A percentile compares a stretch with the other conserved stretches of the same genome.
Conservation (phyloP, 2,888 invertebrate species). For the Sminthurides aquaticus region DNA sequence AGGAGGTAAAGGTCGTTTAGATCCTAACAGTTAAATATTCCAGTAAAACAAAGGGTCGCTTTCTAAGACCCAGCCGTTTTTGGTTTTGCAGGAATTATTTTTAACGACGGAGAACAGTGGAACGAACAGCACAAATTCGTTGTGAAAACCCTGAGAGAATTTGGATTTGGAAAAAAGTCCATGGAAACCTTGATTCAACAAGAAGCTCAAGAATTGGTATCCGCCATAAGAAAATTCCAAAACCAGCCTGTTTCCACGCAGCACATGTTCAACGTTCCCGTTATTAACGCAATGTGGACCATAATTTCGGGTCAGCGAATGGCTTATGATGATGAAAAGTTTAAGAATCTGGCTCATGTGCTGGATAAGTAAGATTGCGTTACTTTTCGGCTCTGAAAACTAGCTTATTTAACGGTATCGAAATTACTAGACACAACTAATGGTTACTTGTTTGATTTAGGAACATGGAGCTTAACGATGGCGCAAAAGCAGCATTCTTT, state of each 20-base stretch:
- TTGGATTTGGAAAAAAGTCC: slow-evolving; percentile 14
- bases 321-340: slow-evolving; percentile 18
- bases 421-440: not conserved
- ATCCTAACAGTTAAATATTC: not conserved
- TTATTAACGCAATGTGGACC: slow-evolving; percentile 30
- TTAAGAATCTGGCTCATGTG: slow-evolving; percentile 21
- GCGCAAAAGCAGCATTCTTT: slow-evolving; percentile 27
- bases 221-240: slow-evolving; percentile 1
- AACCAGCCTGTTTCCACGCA: slow-evolving; percentile 22
- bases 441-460: slow-evolving; percentile 10
- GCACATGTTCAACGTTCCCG: slow-evolving; percentile 32
- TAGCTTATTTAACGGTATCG: not conserved
- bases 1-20: slow-evolving; percentile 29
- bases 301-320: slow-evolving; percentile 26
- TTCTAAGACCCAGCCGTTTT: not conserved
- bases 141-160: slow-evolving; percentile 19
- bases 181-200: slow-evolving; percentile 27
- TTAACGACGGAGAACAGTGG: slow-evolving; percentile 29
- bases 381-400: too few species aligned
- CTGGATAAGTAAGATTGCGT: slow-evolving; percentile 23
- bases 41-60: not conserved
- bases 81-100: slow-evolving; percentile 26
- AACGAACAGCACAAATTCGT: slow-evolving; percentile 25
- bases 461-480: slow-evolving; percentile 32
- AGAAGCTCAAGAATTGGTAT: slow-evolving; percentile 16